Conservation (phyloP, 2,888 invertebrate genomes). For the Amiota communis region DNA sequence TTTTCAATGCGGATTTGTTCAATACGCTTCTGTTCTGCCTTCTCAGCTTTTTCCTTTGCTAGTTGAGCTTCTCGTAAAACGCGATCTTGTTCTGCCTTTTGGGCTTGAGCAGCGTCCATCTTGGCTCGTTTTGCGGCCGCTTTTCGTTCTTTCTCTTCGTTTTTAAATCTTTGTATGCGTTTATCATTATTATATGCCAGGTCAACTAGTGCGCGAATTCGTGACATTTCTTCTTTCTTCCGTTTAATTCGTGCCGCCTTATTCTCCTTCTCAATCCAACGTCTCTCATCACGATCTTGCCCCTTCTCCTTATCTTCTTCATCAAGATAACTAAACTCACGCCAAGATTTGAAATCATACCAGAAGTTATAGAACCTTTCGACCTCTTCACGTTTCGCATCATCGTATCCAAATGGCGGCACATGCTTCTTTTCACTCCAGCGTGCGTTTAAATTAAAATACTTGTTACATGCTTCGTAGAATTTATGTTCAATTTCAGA, state of each 20-base stretch:
- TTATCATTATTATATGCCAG: constrained; percentile 95
- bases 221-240: constrained; percentile 97
- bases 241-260: constrained; percentile 91
- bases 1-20: constrained; percentile 89
- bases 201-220: constrained; percentile 93
- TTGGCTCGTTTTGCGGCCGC: constrained; percentile 90
- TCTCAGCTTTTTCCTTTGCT: constrained; percentile 85
- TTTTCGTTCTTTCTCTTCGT: constrained; percentile 93
- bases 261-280: constrained; percentile 99
- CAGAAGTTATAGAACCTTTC: constrained; percentile 97
- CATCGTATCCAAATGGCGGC: constrained; percentile 84
- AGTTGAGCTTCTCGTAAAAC: constrained; percentile 81
- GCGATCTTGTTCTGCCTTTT: constrained; percentile 88
- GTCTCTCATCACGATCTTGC: constrained; percentile 94
- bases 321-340: constrained; percentile 98
- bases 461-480: constrained; percentile 79
- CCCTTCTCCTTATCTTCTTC: constrained; percentile 99
- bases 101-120: constrained; percentile 86
- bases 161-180: constrained; percentile 91
- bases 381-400: constrained; percentile 87
- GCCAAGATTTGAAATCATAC: constrained; percentile 99
- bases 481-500: constrained; percentile 87
- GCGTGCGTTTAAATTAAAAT: constrained; percentile 85
- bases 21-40: constrained; percentile 86
- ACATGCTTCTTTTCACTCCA: constrained; percentile 94